These are phyloP conservation scores for Ceratothoa steindachneri DNA, from an alignment of 2,888 invertebrate genomes.

Conservation along the genomic window DNA sequence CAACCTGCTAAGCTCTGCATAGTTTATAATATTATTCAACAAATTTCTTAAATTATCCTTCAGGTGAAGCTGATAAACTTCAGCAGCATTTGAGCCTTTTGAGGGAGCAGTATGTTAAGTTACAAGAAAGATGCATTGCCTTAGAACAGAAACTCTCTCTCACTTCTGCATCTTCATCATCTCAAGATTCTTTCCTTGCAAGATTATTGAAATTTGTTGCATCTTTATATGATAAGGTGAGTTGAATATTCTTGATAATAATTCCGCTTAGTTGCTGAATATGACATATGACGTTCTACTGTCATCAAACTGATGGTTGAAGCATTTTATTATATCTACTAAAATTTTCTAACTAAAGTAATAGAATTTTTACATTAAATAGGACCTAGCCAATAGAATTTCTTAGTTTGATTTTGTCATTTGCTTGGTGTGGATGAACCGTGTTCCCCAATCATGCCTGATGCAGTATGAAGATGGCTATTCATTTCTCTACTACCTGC, in stretches of 20 bases:
- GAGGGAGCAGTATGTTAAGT: conserved; percentile 84
- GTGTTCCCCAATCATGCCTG: too few relatives aligned
- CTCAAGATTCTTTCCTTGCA: conserved; percentile 75
- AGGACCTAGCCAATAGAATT: too few relatives aligned
- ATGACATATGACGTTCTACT: not conserved
- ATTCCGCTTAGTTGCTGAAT: not conserved
- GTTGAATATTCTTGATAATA: conserved; percentile 56
- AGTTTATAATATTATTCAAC: too few relatives aligned
- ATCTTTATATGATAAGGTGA: conserved; percentile 71
- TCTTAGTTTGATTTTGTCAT: too few relatives aligned
- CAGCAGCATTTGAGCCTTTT: conserved; percentile 81
- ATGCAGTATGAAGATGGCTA: too few relatives aligned
- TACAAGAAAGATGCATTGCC: conserved; percentile 75
- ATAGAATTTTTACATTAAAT: not conserved
- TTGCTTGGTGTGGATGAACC: too few relatives aligned
- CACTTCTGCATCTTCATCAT: conserved; percentile 64
- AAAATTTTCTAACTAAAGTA: not conserved
- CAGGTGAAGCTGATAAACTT: conserved; percentile 56
- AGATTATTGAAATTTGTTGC: conserved; percentile 74
- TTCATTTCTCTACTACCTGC: too few relatives aligned
- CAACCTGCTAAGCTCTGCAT: too few relatives aligned
- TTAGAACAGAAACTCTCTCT: conserved; percentile 79
- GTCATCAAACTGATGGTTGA: not conserved
- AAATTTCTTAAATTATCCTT: too few relatives aligned
- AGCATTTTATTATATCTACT: not conserved